Percentiles rank a stretch among this genome's conserved stretches.
Evolutionary conservation across 2,113 vertebrate species (phyloP).

Genomic region (Poicephalus gulielmi): DNA sequence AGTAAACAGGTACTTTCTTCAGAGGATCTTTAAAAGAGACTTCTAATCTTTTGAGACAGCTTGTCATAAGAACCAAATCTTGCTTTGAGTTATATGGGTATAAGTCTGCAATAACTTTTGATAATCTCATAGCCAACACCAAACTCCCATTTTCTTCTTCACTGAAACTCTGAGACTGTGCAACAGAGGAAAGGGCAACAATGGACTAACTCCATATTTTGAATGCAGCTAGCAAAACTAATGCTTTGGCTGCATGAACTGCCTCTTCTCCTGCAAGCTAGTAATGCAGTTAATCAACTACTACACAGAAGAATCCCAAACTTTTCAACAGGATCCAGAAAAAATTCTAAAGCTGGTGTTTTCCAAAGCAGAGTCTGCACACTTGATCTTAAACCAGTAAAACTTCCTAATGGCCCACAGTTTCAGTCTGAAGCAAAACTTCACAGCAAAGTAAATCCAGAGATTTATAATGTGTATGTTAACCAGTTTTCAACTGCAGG

Average conservation of each 20-base stretch:
- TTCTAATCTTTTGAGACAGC: neutral
- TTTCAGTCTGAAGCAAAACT: neutral
- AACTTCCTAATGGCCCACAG: neutral
- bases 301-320: neutral
- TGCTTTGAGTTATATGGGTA: neutral
- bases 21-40: neutral
- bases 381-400: neutral
- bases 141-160: neutral
- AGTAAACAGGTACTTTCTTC: neutral
- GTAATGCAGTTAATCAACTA: neutral
- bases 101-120: neutral
- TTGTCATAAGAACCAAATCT: neutral
- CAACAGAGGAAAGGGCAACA: neutral
- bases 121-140: neutral
- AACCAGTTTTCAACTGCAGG: neutral
- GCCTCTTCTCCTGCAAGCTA: neutral
- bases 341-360: neutral
- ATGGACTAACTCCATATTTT: neutral
- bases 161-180: neutral
- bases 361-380: neutral
- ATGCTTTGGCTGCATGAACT: neutral
- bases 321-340: neutral
- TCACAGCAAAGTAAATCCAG: neutral
- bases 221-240: neutral
- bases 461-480: neutral